Evolutionary conservation across 2,888 invertebrate species (phyloP), one percentile per base, ranked within the genome.

Genomic region (Caenorhabditis sulstoni): DNA sequence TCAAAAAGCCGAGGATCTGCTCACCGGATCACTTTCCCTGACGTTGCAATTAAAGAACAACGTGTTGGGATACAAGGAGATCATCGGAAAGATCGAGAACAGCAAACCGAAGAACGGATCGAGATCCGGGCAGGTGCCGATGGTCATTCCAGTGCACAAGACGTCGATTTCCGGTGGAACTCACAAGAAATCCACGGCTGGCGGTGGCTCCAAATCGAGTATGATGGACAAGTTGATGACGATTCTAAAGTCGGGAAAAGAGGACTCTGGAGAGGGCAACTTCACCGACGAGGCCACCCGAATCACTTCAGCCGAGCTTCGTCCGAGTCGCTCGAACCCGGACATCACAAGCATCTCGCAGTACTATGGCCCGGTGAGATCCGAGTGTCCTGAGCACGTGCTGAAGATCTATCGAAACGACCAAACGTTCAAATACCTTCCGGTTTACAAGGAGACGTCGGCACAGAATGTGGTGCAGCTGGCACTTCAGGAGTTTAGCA

Each of bases 31-130:
- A 4, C 49, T 86, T 5, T 73, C 73, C 8, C 93, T 99, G 79
- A 95, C 96, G 91, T 95, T 99, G 86, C 95, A 96, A 67, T 96
- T 99, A 61, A 97, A 97, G 92, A 97, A 96, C 89, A 99, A 99
- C 92, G 93, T 98, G 88, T 93, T 97, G 90, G 89, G 89, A n/a
- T 90, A 87, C 83, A 90, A 90, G 49, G 84, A 81, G 29, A 70
- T 80, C 0, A 78, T 71, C 22, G 81, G 76, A 49, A 79, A 74
- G 23, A 68, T 76, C 18, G 76, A 76, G 29, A 39, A 74, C 37
- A 50, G 50, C 14, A 65, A 65, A 16, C 52, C 53, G 49, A 82
- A 65, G 20, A 64, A 66, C 47, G 74, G 68, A 59, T 16, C 12
- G 4, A 20, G 18, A 11, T 45, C 52, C n/a, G 71, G 55, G 16